A percentile compares a stretch with the other conserved stretches of the same genome.
phyloP scores from a whole-genome alignment of 2,888 invertebrate species.

The Diogma glabrata region DNA sequence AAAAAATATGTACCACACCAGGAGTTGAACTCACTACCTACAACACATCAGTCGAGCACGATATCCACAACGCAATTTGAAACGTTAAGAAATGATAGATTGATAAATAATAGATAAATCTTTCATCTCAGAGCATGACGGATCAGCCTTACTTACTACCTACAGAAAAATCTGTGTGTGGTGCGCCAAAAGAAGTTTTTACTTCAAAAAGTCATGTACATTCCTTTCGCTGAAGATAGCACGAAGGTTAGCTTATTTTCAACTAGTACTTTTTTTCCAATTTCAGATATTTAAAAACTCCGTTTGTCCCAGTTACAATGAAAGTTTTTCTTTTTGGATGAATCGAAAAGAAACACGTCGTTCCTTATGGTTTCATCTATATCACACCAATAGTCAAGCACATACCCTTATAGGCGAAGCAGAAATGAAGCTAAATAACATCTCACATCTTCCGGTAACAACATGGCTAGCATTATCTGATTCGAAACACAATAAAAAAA shows the following conservation, averaged over 20 bases:
- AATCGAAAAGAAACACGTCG: conserved; percentile 46
- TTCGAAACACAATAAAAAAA: conserved; percentile 51
- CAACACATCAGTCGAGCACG: too few species aligned
- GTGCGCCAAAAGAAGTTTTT: too few species aligned
- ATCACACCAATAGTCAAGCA: conserved; percentile 46
- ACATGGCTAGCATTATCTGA: conserved; percentile 70
- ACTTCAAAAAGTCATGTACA: too few species aligned
- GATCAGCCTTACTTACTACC: too few species aligned
- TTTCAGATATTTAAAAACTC: conserved; percentile 51
- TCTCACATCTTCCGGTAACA: conserved; percentile 54
- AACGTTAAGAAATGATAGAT: too few species aligned
- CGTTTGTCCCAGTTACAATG: conserved; percentile 63
- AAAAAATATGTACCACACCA: too few species aligned
- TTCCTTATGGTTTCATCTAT: conserved; percentile 56
- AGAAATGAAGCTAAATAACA: conserved; percentile 48
- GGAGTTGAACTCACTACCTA: too few species aligned
- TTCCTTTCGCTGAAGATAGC: too few species aligned
- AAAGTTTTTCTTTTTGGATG: conserved; percentile 57
- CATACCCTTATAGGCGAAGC: conserved; percentile 55
- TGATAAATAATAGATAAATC: too few species aligned
- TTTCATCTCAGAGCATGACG: too few species aligned
- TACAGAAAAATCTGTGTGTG: too few species aligned
- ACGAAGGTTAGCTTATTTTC: neutral
- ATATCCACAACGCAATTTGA: too few species aligned
- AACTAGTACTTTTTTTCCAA: conserved; percentile 3